Evolutionary conservation across 1,140 invertebrate species (phyloP), one percentile per base, ranked within the genome.

Genomic region (Augochlora pura): DNA sequence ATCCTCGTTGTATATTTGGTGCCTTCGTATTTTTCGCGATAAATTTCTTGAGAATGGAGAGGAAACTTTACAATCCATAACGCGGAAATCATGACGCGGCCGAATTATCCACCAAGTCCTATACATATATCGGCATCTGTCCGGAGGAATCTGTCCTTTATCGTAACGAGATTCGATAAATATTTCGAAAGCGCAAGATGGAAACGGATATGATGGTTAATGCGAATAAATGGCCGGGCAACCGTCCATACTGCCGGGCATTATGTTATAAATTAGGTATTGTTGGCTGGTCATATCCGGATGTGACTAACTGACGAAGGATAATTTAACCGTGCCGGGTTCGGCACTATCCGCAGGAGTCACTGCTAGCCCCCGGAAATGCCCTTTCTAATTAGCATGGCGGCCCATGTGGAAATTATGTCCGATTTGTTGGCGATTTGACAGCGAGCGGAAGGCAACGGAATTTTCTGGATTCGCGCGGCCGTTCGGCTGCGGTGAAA

Each of bases 191-290:
- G 68, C 70, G 71, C 75, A 84, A 87, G 67, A 81, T 83, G 77
- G 75, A 63, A 63, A 83, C 81, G 81, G 81, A 84, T 82, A 80
- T 82, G 65, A 77, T 39, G 68, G 79, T 77, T 89, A 89, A 89
- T 88, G 87, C 82, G 82, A 88, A 89, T 84, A 89, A 89, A 89
- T 88, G 84, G 80, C 42, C 71, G 59, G 68, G 78, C 62, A 67
- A 80, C 71, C 80, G 82, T 73, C 82, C 82, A 78, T 86, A 84
- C 79, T 84, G 68, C 75, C 64, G 66, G 69, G 81, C 80, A 87
- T 88, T 88, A 89, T 83, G 88, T 88, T 88, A 89, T 89, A 89
- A 89, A 89, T 89, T 89, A 87, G 82, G 87, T 73, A 90, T 90
- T 90, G 87, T 89, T 80, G 82, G 81, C 62, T 60, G 76, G 77